Conservation (phyloP, 2,113 vertebrate species). For the Bucco capensis region DNA sequence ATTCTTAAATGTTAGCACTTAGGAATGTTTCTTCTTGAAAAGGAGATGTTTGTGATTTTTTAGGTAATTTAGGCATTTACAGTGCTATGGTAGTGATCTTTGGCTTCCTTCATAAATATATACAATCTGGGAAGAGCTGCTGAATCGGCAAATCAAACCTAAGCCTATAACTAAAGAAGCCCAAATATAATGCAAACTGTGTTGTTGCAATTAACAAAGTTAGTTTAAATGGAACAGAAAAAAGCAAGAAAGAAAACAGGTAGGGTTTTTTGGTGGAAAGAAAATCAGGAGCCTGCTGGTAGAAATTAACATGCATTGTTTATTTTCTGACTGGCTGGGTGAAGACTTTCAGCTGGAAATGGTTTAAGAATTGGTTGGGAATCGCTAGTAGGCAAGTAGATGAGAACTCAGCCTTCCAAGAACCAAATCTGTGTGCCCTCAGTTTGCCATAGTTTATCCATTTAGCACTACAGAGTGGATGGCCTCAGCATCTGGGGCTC, state of each 20-base stretch:
- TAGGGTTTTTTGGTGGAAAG: accelerated
- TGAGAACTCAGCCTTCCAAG: background rate
- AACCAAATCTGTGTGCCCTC: background rate
- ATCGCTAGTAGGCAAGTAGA: background rate
- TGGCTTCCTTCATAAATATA: background rate
- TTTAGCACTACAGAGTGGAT: background rate
- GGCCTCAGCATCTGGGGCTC: background rate
- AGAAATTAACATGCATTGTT: background rate
- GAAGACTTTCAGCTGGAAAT: background rate
- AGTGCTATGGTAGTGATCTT: background rate
- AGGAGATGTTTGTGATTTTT: background rate
- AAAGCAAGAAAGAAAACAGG: background rate
- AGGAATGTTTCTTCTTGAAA: background rate
- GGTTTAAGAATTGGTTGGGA: background rate
- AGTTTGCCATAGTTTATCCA: background rate
- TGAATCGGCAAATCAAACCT: background rate
- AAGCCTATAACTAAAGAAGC: background rate
- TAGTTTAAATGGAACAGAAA: background rate
- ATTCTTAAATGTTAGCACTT: background rate
- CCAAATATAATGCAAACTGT: background rate
- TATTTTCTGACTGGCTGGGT: background rate
- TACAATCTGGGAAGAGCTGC: background rate
- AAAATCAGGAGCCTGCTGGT: background rate
- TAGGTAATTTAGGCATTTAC: background rate
- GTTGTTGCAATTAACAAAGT: background rate